Evolutionary conservation across 1,140 invertebrate species (phyloP), one percentile per base, ranked within the genome.

Genomic region (Macrotrachela quadricornifera): DNA sequence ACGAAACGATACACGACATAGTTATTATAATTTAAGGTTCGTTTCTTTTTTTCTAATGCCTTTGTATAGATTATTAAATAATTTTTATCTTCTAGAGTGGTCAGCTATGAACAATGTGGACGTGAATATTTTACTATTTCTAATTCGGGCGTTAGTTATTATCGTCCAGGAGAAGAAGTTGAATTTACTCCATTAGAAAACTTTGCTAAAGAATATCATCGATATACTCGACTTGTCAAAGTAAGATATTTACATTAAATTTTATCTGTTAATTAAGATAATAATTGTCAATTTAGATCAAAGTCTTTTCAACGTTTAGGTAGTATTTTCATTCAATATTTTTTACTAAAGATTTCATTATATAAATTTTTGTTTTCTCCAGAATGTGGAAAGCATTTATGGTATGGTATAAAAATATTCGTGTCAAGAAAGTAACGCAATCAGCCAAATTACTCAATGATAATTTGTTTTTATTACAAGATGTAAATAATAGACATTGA

Each of bases 321-420:
- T 30, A 30, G 8, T n/a, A 30, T 30, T 30, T 30, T 4, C 21
- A 30, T 30, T n/a, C n/a, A n/a, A n/a, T n/a, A n/a, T n/a, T n/a
- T n/a, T n/a, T n/a, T n/a, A n/a, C n/a, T n/a, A n/a, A n/a, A n/a
- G n/a, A n/a, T n/a, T n/a, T n/a, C n/a, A n/a, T n/a, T n/a, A 30
- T 30, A 30, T 30, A 30, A 30, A 30, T 4, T 2, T 4, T 30
- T 4, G 2, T 30, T 30, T 30, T 30, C 21, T 85, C 80, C 62
- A 74, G 79, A 12, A 74, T 77, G 48, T 85, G 82, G 82, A 85
- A 84, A 66, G 77, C 79, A 0, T 83, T 85, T 64, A 80, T 78
- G 59, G 74, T 80, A 0, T 85, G 83, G 83, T 71, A 75, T 41
- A 81, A 81, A 61, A 78, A 77, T n/a, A 75, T 85, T 15, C 68